Evolutionary conservation across 2,888 invertebrate genomes (phyloP), one percentile per base, ranked within the genome.

Genomic region (Agrotis exclamationis): DNA sequence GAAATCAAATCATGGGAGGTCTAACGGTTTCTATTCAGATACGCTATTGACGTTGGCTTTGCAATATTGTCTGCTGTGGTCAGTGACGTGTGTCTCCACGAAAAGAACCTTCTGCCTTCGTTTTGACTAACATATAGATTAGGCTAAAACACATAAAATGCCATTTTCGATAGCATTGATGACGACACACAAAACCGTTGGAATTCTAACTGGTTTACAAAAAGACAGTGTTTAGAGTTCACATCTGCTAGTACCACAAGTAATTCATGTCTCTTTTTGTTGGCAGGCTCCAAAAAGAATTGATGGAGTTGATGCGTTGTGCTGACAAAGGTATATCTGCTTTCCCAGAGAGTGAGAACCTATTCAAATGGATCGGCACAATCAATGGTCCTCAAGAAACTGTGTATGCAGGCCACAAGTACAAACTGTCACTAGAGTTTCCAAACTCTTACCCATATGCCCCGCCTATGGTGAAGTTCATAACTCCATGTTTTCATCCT

Each of bases 311-410:
- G 78, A 98, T 99, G 99, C 98, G 98, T 97, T 97, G 97, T 74
- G 97, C 97, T 63, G 99, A 99, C 91, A 98, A 98, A 93, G 98
- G 98, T 28, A 98, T 99, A 76, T 99, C 99, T 22, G 99, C 99
- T 18, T 99, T 99, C 94, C 99, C 99, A 0, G 99, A 99, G 85
- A 99, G 99, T 78, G 99, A 99, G 91, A 99, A 99, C 93, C 96
- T 99, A 60, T 99, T 99, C 92, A 98, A 98, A 94, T 99, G 99
- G 99, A 97, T 99, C 85, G 99, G 99, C 20, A 99, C 99, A n/a
- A 98, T 99, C 79, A 94, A 92, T 85, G 99, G 99, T 2, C 99
- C 99, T 0, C 96, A 96, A 77, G 99, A 98, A 79, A 99, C 99
- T 28, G 99, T 98, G 3, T 99, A 99, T 91, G 97, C 98, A 80